phyloP scores from a whole-genome alignment of 2,888 invertebrate species.

The Vesta saturnalis region DNA sequence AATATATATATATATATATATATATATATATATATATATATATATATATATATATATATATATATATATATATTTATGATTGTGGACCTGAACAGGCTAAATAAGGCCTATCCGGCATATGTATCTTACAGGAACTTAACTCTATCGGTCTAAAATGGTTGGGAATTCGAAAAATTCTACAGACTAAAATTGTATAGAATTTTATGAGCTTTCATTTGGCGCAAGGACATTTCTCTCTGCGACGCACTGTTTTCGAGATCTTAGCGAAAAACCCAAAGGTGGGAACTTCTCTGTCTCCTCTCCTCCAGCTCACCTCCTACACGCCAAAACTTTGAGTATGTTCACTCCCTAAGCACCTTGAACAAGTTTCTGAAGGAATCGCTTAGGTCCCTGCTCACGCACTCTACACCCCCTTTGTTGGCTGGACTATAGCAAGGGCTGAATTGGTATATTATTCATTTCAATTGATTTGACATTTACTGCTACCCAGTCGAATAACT shows the following conservation, averaged over 20 bases:
- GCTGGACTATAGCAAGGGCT: no score
- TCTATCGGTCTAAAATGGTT: not conserved
- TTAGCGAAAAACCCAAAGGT: not conserved
- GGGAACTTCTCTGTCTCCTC: not conserved
- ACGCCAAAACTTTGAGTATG: not conserved
- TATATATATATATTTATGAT: no score
- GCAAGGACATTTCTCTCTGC: not conserved
- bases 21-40: no score
- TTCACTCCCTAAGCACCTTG: not conserved
- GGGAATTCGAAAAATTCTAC: no score
- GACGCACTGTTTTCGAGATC: not conserved
- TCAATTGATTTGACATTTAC: no score
- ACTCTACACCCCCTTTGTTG: not conserved
- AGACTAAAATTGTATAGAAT: no score
- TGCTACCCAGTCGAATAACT: no score
- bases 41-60: no score
- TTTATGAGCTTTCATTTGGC: not conserved
- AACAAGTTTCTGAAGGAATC: not conserved
- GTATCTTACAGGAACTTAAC: not conserved
- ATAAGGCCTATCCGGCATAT: not conserved
- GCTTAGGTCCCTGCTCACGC: not conserved
- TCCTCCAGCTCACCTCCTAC: not conserved
- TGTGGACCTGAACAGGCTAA: no score
- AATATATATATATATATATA: no score
- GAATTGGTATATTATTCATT: no score